Conservation (phyloP, 2,113 vertebrate genomes). For the Chamaetylas fuelleborni region DNA sequence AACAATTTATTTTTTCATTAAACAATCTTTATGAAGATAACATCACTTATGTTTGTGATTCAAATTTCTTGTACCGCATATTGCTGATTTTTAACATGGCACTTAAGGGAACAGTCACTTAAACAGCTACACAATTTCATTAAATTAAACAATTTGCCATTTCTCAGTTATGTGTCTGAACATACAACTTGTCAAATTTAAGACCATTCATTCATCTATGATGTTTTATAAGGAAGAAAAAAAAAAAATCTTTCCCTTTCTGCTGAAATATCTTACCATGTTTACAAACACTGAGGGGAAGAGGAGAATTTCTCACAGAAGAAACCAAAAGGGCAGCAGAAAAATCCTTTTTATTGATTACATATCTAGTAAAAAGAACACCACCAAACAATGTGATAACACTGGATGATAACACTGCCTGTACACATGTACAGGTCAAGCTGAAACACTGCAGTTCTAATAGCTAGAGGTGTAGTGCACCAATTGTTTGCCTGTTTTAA, state of each 20-base stretch:
- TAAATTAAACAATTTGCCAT: not conserved
- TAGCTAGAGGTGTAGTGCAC: not conserved
- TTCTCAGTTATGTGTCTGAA: not conserved
- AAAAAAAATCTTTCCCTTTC: not conserved
- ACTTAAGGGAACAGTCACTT: conserved; percentile 14
- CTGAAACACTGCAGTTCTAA: not conserved
- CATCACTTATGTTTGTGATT: not conserved
- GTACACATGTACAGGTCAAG: not conserved
- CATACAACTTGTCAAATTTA: not conserved
- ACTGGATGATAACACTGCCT: not conserved
- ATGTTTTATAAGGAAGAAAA: not conserved
- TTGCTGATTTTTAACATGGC: conserved; percentile 1
- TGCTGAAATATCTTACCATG: not conserved
- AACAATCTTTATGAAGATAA: conserved; percentile 7
- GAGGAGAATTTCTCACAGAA: not conserved
- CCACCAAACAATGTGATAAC: not conserved
- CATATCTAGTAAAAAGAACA: not conserved
- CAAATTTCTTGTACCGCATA: not conserved
- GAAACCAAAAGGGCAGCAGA: not conserved
- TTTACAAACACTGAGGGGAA: not conserved
- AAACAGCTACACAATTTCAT: not conserved
- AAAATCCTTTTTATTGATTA: not conserved
- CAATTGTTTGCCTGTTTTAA: not conserved
- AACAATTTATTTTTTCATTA: conserved; percentile 65
- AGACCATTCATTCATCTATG: not conserved